Percentiles rank a stretch among this genome's conserved stretches.
These are phyloP conservation scores for Dromococcyx pavoninus DNA, from an alignment of 2,797 vertebrate genomes.

Conservation along the genomic window DNA sequence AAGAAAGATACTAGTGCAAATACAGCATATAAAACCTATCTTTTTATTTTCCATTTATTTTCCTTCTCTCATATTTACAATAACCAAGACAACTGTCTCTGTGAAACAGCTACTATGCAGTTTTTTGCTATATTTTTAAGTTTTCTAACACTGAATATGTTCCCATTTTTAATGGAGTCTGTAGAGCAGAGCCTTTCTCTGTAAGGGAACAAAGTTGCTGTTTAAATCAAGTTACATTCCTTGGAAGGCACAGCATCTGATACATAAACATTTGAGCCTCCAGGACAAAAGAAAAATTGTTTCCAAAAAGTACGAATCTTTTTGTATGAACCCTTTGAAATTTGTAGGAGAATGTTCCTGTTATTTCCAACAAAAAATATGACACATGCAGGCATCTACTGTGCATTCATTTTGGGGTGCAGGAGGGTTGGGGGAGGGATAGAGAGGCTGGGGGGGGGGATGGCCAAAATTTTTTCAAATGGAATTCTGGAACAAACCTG, in stretches of 20 bases:
- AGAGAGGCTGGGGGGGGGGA: too few species aligned
- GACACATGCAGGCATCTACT: rapidly evolving
- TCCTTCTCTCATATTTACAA: neutral
- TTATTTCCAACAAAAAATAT: neutral
- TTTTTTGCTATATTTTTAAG: neutral
- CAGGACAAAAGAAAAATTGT: neutral
- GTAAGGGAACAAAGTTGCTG: neutral
- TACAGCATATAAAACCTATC: neutral
- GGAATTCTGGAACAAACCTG: neutral
- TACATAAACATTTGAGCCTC: neutral
- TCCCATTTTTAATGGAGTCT: neutral
- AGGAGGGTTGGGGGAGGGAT: too few species aligned
- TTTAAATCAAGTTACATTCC: neutral
- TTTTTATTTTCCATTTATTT: neutral
- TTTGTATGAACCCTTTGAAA: neutral
- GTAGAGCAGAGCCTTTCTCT: neutral
- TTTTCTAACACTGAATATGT: neutral
- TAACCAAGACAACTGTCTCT: neutral
- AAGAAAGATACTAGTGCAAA: neutral
- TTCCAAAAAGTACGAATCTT: neutral
- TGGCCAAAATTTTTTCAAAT: neutral
- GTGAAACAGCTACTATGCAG: neutral
- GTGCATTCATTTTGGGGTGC: neutral
- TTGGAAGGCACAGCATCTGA: neutral
- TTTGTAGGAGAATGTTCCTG: neutral